Conservation (phyloP, 2,797 vertebrate species). For the Tachyglossus aculeatus region DNA sequence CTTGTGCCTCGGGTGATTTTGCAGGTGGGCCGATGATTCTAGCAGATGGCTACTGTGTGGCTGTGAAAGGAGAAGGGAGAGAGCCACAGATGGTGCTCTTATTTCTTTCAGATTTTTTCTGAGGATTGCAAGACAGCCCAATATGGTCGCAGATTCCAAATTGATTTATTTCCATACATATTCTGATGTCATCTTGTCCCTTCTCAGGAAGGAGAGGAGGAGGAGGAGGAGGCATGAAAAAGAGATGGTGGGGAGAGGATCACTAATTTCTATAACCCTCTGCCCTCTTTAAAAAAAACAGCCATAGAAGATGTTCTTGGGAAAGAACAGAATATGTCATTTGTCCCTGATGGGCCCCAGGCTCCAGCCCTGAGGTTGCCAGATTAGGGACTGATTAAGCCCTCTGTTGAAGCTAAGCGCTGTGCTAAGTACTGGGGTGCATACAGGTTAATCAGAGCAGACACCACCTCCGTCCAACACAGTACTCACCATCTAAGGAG, state of each 20-base stretch:
- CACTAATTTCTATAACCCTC: background rate
- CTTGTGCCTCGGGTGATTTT: no score
- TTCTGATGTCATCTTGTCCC: slow-evolving; percentile 63
- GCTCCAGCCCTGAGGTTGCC: no score
- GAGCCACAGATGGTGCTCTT: slow-evolving; percentile 72
- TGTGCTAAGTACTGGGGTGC: no score
- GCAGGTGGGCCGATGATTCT: slow-evolving; percentile 73
- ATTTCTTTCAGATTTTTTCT: slow-evolving; percentile 67
- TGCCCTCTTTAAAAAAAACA: no score
- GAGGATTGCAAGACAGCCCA: slow-evolving; percentile 68
- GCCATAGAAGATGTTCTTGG: no score
- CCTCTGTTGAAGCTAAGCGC: no score
- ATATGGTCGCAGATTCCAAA: slow-evolving; percentile 65
- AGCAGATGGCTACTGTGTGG: slow-evolving; percentile 75
- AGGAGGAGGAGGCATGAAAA: slow-evolving; percentile 24
- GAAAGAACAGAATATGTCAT: no score
- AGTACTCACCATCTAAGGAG: no score
- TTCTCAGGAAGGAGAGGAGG: slow-evolving; percentile 53
- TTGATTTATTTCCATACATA: slow-evolving; percentile 62
- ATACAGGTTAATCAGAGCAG: no score
- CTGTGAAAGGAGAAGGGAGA: slow-evolving; percentile 56
- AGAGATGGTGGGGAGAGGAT: slow-evolving; percentile 11
- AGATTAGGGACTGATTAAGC: no score
- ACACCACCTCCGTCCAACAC: no score
- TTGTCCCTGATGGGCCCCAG: no score